Evolutionary conservation across 2,888 invertebrate species (phyloP), one percentile per base, ranked within the genome.

Genomic region (Drosophila bunnanda): DNA sequence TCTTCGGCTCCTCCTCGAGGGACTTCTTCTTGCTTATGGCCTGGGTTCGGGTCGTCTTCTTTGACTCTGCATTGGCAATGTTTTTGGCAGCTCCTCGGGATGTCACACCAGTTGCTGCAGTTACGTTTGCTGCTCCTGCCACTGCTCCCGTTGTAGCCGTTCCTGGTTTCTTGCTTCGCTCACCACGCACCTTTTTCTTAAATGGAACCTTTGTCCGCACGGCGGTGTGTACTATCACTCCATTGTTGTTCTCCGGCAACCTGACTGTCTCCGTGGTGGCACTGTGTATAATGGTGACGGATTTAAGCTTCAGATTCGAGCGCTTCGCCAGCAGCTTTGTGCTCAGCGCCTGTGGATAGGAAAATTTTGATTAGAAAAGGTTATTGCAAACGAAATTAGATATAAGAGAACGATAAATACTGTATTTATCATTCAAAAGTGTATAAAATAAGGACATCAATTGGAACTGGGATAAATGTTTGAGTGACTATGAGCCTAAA

Each of bases 231-330:
- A 97, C 96, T 75, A 96, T 97, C 38, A 95, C 95, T 77, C 94
- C 94, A 78, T 95, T 95, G 78, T 95, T 94, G 75, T 96, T 95
- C 73, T 95, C 96, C 72, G 97, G 96, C 80, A 97, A 93, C 30
- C 97, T 95, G 76, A 97, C 97, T 76, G 97, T 97, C 93, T 97
- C 97, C 70, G 97, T 97, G 67, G 97, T 96, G 81, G 97, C 96
- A 91, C 96, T 97, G 94, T 97, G 97, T 90, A 97, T 96, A 92
- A 97, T 97, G 85, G 97, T 97, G 82, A 97, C 95, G 22, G 96
- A 96, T 93, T 97, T 97, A 88, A 96, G 94, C 93, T 97, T 97
- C 92, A 95, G 94, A 92, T 96, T 96, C 76, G 95, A 94, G 77
- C 95, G 94, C 88, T 97, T 97, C 89, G 97, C 96, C 89, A 97